A percentile compares a stretch with the other conserved stretches of the same genome.
Evolutionary conservation across 2,888 invertebrate genomes (phyloP).

Genomic region (Meiosimyza platycephala): DNA sequence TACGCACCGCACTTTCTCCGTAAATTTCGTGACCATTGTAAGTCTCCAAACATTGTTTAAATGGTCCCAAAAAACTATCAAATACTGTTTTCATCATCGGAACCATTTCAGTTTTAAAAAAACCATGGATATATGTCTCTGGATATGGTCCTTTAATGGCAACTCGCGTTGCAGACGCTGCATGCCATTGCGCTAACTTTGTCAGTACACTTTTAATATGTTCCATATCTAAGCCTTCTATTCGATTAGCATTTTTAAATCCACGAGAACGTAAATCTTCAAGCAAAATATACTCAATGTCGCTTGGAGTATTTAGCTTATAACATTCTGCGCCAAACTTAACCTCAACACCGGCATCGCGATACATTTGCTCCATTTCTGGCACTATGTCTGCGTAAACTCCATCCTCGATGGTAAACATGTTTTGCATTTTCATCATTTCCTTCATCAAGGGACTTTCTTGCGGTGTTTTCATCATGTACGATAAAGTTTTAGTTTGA

Average conservation of each 20-base stretch:
- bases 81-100: slow-evolving; percentile 37
- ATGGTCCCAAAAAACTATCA: slow-evolving; percentile 21
- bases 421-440: slow-evolving; percentile 44
- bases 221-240: slow-evolving; percentile 53
- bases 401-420: slow-evolving; percentile 52
- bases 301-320: slow-evolving; percentile 39
- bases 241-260: slow-evolving; percentile 53
- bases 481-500: slow-evolving; percentile 41
- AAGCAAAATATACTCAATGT: slow-evolving; percentile 50
- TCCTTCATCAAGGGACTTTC: slow-evolving; percentile 40
- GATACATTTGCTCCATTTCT: slow-evolving; percentile 54
- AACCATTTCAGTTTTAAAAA: slow-evolving; percentile 40
- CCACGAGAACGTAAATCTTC: slow-evolving; percentile 54
- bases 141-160: slow-evolving; percentile 50
- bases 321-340: slow-evolving; percentile 49
- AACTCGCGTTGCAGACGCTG: slow-evolving; percentile 56
- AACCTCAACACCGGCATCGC: slow-evolving; percentile 47
- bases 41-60: slow-evolving; percentile 43
- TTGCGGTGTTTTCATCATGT: slow-evolving; percentile 49
- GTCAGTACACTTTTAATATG: slow-evolving; percentile 54
- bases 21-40: slow-evolving; percentile 49
- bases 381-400: slow-evolving; percentile 54
- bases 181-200: slow-evolving; percentile 61
- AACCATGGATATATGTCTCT: slow-evolving; percentile 2
- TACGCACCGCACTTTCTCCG: slow-evolving; percentile 47